A percentile compares a stretch with the other conserved stretches of the same genome.
Conservation (phyloP, 2,888 invertebrate species). For the Hydropsyche betteni region DNA sequence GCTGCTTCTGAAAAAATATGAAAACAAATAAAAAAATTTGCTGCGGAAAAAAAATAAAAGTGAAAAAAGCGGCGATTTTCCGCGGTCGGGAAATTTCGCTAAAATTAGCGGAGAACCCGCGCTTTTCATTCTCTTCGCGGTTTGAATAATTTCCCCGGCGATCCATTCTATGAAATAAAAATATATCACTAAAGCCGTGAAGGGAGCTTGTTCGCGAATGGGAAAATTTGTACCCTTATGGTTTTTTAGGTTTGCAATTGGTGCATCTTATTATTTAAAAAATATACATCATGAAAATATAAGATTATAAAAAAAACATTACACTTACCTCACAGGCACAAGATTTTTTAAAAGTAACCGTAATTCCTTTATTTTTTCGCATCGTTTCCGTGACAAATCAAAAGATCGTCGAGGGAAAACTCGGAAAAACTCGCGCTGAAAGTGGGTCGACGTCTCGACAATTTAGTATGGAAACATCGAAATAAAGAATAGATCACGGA, state of each 20-base stretch:
- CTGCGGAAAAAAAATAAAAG: not conserved
- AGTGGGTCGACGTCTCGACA: constrained; percentile 7
- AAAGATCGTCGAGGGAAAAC: constrained; percentile 10
- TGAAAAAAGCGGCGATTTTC: constrained; percentile 6
- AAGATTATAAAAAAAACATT: too few relatives aligned
- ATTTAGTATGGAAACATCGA: not conserved
- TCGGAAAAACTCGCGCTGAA: not conserved
- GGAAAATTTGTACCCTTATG: too few relatives aligned
- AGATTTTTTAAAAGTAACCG: too few relatives aligned
- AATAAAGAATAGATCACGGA: not conserved
- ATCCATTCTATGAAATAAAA: constrained; percentile 34
- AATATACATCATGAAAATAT: too few relatives aligned
- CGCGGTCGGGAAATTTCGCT: constrained; percentile 7
- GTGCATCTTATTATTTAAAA: too few relatives aligned
- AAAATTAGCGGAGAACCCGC: constrained; percentile 25
- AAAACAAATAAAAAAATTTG: not conserved
- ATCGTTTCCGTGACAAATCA: constrained; percentile 17
- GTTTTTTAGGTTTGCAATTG: too few relatives aligned
- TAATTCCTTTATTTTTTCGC: not conserved
- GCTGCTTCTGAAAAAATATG: not conserved
- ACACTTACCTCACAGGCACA: too few relatives aligned
- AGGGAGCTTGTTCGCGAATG: not conserved
- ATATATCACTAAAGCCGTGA: constrained; percentile 25
- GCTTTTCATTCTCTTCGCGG: constrained; percentile 30
- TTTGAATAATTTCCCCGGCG: constrained; percentile 34